Conservation (phyloP, 2,797 vertebrate species). For the Sciurus vulgaris region DNA sequence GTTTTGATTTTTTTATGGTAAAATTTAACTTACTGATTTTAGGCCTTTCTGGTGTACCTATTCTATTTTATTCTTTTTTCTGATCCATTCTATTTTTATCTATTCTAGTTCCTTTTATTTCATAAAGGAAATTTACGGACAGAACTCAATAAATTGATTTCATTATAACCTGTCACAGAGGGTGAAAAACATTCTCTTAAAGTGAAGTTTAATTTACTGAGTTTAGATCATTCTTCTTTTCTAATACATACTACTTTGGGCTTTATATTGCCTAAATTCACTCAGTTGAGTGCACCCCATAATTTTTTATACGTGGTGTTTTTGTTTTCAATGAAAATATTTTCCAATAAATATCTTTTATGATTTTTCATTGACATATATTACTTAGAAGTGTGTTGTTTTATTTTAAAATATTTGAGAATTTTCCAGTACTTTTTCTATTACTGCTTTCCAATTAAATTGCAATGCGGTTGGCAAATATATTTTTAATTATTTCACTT, state of each 20-base stretch:
- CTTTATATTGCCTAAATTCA: neutral
- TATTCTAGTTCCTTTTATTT: neutral
- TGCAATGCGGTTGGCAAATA: neutral
- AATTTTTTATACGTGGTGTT: neutral
- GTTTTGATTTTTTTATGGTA: neutral
- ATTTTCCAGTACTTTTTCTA: neutral
- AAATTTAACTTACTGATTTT: neutral
- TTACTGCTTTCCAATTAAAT: neutral
- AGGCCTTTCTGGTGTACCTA: neutral
- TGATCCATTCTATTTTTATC: neutral
- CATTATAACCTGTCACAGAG: neutral
- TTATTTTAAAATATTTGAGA: slow-evolving; percentile 9
- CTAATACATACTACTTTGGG: neutral
- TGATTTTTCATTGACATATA: neutral
- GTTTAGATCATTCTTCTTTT: neutral
- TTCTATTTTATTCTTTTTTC: neutral
- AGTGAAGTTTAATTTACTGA: neutral
- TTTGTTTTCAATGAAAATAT: neutral
- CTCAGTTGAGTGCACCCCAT: neutral
- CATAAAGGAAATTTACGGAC: neutral
- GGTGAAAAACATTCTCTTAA: neutral
- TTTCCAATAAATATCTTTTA: neutral
- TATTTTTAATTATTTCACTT: neutral
- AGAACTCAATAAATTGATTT: neutral
- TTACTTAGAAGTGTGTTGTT: neutral